Base-by-base conservation (phyloP, 2,797 vertebrate genomes). In the Cryptoblepharus egeriae region DNA sequence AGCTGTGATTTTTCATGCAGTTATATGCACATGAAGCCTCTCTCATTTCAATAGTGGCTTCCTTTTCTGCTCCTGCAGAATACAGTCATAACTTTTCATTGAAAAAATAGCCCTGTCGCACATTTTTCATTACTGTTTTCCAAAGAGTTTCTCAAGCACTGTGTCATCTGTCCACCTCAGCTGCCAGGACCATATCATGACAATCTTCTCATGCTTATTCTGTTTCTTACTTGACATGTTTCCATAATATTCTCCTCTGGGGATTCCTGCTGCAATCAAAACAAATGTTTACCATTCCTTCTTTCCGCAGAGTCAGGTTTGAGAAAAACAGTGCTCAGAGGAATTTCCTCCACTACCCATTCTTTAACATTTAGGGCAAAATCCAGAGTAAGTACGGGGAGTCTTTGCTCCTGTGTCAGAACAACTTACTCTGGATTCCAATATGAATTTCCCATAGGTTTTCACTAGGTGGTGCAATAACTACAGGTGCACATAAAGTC, bases 211-310 rank as follows among this genome's bases (percentile, higher is more conserved):
- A 39, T 0, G 0, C 12, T 75, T 63, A 89, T 3, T 32, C 0
- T 4, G 9, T 32, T 82, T 77, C 37, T n/a, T 75, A 24, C 68
- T 69, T 61, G 32, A 26, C 58, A 58, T 35, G n/a, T 39, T 88
- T 82, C 32, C 77, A 82, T 1, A 85, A 39, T 28, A 86, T n/a
- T 81, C 24, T 85, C 30, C 11, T 24, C 13, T 0, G 11, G 3
- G 26, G 16, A 86, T 73, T 24, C 75, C 79, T 30, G 61, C 70
- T 9, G 71, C 61, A 67, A 10, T 39, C 1, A 0, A 45, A 55
- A 91, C 86, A 42, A 79, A 45, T n/a, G 42, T 35, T 88, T 74
- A 77, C 22, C 65, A 8, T 63, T 87, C n/a, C 71, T 79, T 60
- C 26, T 9, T 39, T 80, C 57, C 65, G 35, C 0, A 72, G 32